Evolutionary conservation across 2,888 invertebrate genomes (phyloP).

Genomic region (Pterobdella sp.): DNA sequence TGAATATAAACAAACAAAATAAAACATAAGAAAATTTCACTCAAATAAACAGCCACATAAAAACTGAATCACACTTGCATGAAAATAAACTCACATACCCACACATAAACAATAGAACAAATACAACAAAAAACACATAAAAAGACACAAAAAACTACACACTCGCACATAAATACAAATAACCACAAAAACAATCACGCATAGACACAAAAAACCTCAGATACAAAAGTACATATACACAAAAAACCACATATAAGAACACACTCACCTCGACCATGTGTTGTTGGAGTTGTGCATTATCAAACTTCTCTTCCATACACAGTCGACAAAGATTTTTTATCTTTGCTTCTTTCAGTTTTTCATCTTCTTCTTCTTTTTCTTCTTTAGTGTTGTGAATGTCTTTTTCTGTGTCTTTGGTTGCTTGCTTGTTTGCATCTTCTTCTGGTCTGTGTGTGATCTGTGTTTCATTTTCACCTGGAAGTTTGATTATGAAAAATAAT

Average conservation of each 20-base stretch:
- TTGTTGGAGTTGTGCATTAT: background rate
- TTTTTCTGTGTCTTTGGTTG: no score
- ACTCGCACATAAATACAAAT: constrained; percentile 15
- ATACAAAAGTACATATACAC: constrained; percentile 10
- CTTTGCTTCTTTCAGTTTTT: no score
- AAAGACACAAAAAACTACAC: background rate
- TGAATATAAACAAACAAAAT: background rate
- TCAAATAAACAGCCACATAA: background rate
- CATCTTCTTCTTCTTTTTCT: no score
- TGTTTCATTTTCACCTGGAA: no score
- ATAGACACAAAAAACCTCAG: constrained; percentile 23
- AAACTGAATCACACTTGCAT: constrained; percentile 10
- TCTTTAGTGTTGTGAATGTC: no score
- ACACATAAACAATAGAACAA: background rate
- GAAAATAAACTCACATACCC: constrained; percentile 14
- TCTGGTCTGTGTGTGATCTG: no score
- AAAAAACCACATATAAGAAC: constrained; percentile 13
- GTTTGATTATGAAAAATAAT: no score
- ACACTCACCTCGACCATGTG: constrained; percentile 10
- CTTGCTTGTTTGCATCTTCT: no score
- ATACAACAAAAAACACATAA: background rate
- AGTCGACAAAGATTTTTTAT: constrained; percentile 2
- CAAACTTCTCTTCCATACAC: background rate
- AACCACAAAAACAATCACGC: constrained; percentile 20
- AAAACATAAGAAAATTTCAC: background rate